Conservation (phyloP, 2,113 vertebrate species). For the Hippocampus comes region DNA sequence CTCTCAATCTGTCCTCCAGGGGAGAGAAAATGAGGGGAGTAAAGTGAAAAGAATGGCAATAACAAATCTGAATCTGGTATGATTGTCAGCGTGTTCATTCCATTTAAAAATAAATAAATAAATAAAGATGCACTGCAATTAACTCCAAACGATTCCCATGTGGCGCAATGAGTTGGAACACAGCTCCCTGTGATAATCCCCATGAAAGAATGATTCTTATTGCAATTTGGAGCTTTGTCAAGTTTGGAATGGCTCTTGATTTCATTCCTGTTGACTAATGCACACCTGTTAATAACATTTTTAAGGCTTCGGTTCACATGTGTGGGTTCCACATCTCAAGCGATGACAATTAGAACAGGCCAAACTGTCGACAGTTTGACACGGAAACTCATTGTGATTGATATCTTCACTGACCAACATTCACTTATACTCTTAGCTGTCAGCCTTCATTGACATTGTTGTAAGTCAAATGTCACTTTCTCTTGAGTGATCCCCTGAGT, state of each 20-base stretch:
- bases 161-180: slow-evolving; percentile 52
- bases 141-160: slow-evolving; percentile 69
- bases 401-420: slow-evolving; percentile 40
- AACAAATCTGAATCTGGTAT: slow-evolving; percentile 69
- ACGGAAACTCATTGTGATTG: slow-evolving; percentile 22
- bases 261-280: slow-evolving; percentile 17
- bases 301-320: not conserved
- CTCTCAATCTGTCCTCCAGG: slow-evolving; percentile 72
- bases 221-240: slow-evolving; percentile 38
- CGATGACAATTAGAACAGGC: slow-evolving; percentile 16
- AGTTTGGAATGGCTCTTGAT: slow-evolving; percentile 24
- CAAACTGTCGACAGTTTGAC: slow-evolving; percentile 11
- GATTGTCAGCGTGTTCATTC: slow-evolving; percentile 70
- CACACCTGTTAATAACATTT: not conserved
- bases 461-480: slow-evolving; percentile 42
- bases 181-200: slow-evolving; percentile 48
- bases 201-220: slow-evolving; percentile 39
- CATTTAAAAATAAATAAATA: slow-evolving; percentile 57
- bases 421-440: slow-evolving; percentile 49
- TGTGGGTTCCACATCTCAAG: slow-evolving; percentile 8
- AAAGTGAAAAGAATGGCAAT: slow-evolving; percentile 60
- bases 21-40: slow-evolving; percentile 62
- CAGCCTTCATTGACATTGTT: slow-evolving; percentile 54
- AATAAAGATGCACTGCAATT: slow-evolving; percentile 67
- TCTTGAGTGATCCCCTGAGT: slow-evolving; percentile 28